Conservation (phyloP, 2,113 vertebrate species). For the Tinamus guttatus region DNA sequence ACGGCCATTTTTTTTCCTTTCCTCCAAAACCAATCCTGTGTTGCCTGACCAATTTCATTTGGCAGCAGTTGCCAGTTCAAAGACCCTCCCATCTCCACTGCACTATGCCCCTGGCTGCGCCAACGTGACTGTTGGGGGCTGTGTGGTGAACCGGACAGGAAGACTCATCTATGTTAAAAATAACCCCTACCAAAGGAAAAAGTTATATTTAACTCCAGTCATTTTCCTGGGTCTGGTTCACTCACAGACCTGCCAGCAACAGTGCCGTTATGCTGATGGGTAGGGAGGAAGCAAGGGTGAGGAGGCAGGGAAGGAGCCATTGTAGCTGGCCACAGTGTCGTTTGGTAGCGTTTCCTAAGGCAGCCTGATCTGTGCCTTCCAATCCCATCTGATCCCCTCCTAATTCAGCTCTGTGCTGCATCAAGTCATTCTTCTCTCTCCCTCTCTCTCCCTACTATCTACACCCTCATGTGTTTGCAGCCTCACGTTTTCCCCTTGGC, state of each 20-base stretch:
- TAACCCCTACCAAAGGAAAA: conserved; percentile 52
- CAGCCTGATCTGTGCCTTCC: conserved; percentile 10
- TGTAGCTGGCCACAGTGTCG: neutral
- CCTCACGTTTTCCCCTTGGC: conserved; percentile 68
- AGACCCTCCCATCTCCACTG: neutral
- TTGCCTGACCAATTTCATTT: neutral
- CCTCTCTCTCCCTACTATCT: neutral
- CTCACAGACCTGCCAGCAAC: conserved; percentile 26
- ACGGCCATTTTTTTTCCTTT: neutral
- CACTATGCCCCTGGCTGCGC: neutral
- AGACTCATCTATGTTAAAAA: conserved; percentile 53
- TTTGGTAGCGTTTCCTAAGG: conserved; percentile 17
- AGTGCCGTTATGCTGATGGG: neutral
- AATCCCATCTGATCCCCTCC: conserved; percentile 54
- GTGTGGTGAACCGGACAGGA: conserved; percentile 19
- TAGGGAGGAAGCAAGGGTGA: conserved; percentile 29
- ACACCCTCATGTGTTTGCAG: conserved; percentile 61
- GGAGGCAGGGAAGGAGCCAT: fast-evolving
- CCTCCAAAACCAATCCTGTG: neutral
- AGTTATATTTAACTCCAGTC: conserved; percentile 66
- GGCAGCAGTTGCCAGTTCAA: conserved; percentile 32
- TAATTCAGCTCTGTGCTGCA: neutral
- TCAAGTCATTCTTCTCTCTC: conserved; percentile 24
- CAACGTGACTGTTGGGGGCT: neutral
- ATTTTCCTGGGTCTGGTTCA: conserved; percentile 51